Base-by-base conservation (phyloP, 2,113 vertebrate species). In the Hippoglossus stenolepis region DNA sequence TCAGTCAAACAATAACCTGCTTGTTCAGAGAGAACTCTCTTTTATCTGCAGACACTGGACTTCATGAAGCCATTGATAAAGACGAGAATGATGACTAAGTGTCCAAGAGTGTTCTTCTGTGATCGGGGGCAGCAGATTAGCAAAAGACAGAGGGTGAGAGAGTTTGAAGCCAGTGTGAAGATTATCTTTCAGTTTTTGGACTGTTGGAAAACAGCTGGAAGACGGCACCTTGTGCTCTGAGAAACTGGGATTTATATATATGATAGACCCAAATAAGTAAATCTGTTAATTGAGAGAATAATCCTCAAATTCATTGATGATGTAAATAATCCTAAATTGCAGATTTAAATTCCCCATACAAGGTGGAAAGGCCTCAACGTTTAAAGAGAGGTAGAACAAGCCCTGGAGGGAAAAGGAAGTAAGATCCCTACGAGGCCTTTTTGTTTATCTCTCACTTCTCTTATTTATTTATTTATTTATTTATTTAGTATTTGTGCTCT, bases 391-490 rank as follows among this genome's bases (percentile, higher is more conserved):
- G 4, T 40, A 43, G 47, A 18, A 49, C 47, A 18, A 13, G 45
- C 45, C 45, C 45, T 47, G 45, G 45, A 45, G 43, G 28, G 4
- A 26, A 26, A 18, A 35, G n/a, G 49, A 54, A 3, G 4, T 49
- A 26, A 1, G 6, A 17, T 73, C 57, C 75, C 71, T 63, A 23
- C 38, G 24, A 66, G 66, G 43, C 38, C 67, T 61, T 75, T 75
- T 57, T 82, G 78, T 90, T 80, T 70, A 75, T 86, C 23, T 74
- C 63, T 76, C 26, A 75, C 80, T 75, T 82, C 77, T 15, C 59
- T 62, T 47, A 51, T 18, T 51, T 51, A 20, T 62, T 31, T n/a
- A 61, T 18, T 65, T 64, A 18, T 65, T 47, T 82, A 70, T 90
- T 86, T 73, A 68, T 85, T 75, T 66, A 67, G 73, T 65, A 57